Evolutionary conservation across 2,888 invertebrate species (phyloP).

Genomic region (Diarsia mendica): DNA sequence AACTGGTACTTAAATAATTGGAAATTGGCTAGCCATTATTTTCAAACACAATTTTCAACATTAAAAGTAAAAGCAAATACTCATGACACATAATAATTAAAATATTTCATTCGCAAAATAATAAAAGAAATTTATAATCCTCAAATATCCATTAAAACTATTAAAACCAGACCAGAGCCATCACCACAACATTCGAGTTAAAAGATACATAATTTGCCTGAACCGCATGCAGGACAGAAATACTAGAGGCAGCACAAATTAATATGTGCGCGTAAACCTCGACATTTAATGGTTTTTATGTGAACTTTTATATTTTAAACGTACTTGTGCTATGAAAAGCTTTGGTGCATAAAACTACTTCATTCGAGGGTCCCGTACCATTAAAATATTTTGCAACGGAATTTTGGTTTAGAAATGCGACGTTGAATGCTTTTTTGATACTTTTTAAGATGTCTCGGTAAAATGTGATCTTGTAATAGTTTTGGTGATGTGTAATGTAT

Average conservation of each 20-base stretch:
- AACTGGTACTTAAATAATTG: background rate
- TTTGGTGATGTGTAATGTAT: background rate
- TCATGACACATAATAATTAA: slow-evolving; percentile 10
- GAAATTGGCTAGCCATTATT: background rate
- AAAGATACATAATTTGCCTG: slow-evolving; percentile 56
- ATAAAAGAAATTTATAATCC: slow-evolving; percentile 43
- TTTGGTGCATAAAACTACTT: slow-evolving; percentile 67
- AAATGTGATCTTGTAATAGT: slow-evolving; percentile 31
- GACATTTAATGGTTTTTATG: slow-evolving; percentile 69
- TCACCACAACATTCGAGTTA: slow-evolving; percentile 50
- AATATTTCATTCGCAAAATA: slow-evolving; percentile 40
- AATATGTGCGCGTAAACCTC: slow-evolving; percentile 58
- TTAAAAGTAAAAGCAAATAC: slow-evolving; percentile 2
- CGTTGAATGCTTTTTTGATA: slow-evolving; percentile 35
- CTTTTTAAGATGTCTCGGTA: slow-evolving; percentile 45
- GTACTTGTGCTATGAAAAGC: slow-evolving; percentile 67
- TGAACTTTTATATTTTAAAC: slow-evolving; percentile 70
- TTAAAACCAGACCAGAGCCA: slow-evolving; percentile 48
- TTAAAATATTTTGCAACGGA: slow-evolving; percentile 63
- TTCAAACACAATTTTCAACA: background rate
- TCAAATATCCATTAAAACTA: slow-evolving; percentile 60
- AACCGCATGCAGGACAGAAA: slow-evolving; percentile 46
- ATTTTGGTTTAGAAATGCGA: slow-evolving; percentile 59
- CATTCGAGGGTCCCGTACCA: slow-evolving; percentile 63
- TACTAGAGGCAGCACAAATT: slow-evolving; percentile 50